Evolutionary conservation across 2,888 invertebrate species (phyloP).

Genomic region (Tenodera sinensis): DNA sequence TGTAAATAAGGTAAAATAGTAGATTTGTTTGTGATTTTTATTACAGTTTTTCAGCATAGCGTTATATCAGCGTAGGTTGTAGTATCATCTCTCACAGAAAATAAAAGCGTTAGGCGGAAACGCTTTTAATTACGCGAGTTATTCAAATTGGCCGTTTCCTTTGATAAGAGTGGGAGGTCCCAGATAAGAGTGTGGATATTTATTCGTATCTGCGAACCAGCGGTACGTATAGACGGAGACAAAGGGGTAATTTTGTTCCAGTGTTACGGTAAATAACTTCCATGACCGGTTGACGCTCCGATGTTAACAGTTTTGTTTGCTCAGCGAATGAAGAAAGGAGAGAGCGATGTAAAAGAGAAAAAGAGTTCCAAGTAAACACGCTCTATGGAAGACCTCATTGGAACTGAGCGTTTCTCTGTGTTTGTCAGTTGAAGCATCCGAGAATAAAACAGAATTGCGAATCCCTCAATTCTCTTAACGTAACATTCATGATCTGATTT

Average conservation of each 20-base stretch:
- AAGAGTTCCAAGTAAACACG: not conserved
- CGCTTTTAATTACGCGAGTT: not conserved
- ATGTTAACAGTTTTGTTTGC: not conserved
- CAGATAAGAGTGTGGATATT: not conserved
- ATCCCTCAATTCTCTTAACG: not conserved
- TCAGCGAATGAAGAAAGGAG: not conserved
- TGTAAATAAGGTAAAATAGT: no score
- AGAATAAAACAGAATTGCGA: not conserved
- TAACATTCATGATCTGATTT: not conserved
- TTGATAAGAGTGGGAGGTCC: not conserved
- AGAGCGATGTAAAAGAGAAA: not conserved
- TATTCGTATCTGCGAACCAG: not conserved
- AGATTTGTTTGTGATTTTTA: no score
- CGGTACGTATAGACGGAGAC: not conserved
- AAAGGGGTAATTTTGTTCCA: not conserved
- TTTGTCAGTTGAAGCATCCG: not conserved
- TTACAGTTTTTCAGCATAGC: no score
- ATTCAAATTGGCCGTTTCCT: not conserved
- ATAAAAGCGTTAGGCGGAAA: no score
- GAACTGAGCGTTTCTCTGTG: not conserved
- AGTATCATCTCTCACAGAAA: no score
- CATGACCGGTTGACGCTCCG: not conserved
- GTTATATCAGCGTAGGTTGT: no score
- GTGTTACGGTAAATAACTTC: not conserved
- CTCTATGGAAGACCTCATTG: not conserved